Conservation (phyloP, 2,888 invertebrate species). For the Scaptodrosophila latifasciaeformis region DNA sequence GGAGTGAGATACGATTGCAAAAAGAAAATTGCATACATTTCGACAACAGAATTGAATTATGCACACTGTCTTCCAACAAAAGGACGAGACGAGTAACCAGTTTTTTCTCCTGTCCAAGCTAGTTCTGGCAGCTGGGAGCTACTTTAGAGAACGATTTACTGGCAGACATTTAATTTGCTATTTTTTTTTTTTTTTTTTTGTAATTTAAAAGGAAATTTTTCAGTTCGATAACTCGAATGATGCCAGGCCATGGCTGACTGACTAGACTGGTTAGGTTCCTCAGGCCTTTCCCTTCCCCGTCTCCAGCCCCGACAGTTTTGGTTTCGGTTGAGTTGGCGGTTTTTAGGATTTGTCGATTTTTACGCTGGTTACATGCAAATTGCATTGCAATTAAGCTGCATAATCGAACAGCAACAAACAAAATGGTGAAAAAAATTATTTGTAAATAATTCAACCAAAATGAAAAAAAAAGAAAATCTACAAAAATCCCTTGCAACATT, state of each 20-base stretch:
- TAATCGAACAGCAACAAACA: conserved; percentile 17
- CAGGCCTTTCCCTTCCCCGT: too few species aligned
- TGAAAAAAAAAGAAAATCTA: too few species aligned
- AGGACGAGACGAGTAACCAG: too few species aligned
- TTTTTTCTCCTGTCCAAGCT: conserved; percentile 10
- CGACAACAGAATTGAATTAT: conserved; percentile 61
- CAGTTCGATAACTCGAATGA: conserved; percentile 67
- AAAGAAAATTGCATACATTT: conserved; percentile 66
- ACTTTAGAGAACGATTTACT: conserved; percentile 43
- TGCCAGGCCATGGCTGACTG: conserved; percentile 45
- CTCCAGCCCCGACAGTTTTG: not conserved
- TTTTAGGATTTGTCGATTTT: conserved; percentile 30
- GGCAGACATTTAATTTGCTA: conserved; percentile 65
- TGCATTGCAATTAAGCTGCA: conserved; percentile 46
- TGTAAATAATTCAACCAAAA: not conserved
- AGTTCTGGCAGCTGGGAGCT: conserved; percentile 30
- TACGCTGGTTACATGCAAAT: conserved; percentile 35
- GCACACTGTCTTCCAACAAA: conserved; percentile 43
- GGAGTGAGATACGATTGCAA: too few species aligned
- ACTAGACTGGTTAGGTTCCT: conserved; percentile 18
- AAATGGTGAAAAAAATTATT: conserved; percentile 17
- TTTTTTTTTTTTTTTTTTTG: too few species aligned
- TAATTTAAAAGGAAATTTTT: conserved; percentile 66
- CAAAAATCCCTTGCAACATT: conserved; percentile 40
- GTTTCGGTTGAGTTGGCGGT: conserved; percentile 11